phyloP scores from a whole-genome alignment of 2,113 vertebrate species.

The Notarius quadriscutis region DNA sequence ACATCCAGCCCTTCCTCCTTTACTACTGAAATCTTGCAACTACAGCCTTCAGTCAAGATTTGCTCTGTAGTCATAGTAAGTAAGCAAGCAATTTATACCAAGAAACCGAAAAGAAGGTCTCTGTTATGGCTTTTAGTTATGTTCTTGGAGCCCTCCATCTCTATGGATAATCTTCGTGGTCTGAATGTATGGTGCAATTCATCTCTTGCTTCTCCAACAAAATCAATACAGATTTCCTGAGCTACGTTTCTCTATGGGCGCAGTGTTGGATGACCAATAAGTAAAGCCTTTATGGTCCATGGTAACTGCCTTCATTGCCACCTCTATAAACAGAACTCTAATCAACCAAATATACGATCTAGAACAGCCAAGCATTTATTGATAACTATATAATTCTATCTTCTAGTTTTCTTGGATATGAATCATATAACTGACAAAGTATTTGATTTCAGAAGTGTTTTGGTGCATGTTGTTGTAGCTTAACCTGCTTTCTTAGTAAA shows the following conservation, averaged over 20 bases:
- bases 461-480: not conserved
- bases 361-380: not conserved
- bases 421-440: not conserved
- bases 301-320: not conserved
- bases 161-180: not conserved
- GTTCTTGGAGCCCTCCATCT: not conserved
- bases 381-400: not conserved
- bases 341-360: not conserved
- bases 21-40: not conserved
- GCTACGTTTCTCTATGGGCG: not conserved
- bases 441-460: not conserved
- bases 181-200: not conserved
- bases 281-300: not conserved
- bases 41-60: not conserved
- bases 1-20: conserved; percentile 11
- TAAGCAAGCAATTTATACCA: not conserved
- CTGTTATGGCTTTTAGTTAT: not conserved
- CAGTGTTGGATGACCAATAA: not conserved
- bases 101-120: not conserved
- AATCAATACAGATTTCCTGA: not conserved
- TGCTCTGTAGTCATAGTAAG: not conserved
- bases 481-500: not conserved
- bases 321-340: not conserved
- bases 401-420: not conserved
- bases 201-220: not conserved